These are phyloP conservation scores for Argyrosomus regius DNA, from an alignment of 2,797 vertebrate species.

Conservation along the genomic window DNA sequence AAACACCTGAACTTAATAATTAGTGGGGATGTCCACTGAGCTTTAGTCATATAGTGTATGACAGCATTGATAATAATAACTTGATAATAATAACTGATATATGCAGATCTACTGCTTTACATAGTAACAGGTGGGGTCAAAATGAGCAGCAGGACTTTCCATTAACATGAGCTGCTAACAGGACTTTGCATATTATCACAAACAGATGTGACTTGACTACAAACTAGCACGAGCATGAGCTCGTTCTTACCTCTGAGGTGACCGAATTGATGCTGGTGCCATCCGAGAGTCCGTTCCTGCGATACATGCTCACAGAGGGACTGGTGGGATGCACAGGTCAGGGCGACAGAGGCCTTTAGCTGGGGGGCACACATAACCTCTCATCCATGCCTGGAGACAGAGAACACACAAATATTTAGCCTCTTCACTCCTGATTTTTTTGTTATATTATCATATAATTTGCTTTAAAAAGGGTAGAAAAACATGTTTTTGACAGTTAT, in stretches of 20 bases:
- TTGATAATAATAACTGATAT: no score
- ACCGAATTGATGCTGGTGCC: conserved; percentile 92
- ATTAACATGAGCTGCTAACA: not conserved
- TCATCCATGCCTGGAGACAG: conserved; percentile 77
- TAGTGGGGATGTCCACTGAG: no score
- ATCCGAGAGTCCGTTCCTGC: conserved; percentile 95
- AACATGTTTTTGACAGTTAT: not conserved
- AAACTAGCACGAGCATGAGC: not conserved
- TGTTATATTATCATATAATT: not conserved
- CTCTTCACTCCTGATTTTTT: not conserved
- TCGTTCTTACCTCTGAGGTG: conserved; percentile 91
- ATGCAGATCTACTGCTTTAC: not conserved
- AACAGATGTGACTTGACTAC: no score
- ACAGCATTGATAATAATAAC: no score
- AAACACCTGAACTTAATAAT: no score
- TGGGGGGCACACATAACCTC: conserved; percentile 83
- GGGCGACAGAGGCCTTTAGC: conserved; percentile 82
- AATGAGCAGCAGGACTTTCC: not conserved
- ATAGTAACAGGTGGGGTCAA: not conserved
- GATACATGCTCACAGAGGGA: conserved; percentile 93
- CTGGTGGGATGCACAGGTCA: conserved; percentile 75
- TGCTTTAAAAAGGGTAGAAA: not conserved
- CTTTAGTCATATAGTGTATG: no score
- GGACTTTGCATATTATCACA: no score
- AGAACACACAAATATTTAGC: conserved; percentile 13